A percentile compares a stretch with the other conserved stretches of the same genome.
These are phyloP conservation scores for Actenoides lindsayi DNA, from an alignment of 2,113 vertebrate genomes.

Conservation along the genomic window DNA sequence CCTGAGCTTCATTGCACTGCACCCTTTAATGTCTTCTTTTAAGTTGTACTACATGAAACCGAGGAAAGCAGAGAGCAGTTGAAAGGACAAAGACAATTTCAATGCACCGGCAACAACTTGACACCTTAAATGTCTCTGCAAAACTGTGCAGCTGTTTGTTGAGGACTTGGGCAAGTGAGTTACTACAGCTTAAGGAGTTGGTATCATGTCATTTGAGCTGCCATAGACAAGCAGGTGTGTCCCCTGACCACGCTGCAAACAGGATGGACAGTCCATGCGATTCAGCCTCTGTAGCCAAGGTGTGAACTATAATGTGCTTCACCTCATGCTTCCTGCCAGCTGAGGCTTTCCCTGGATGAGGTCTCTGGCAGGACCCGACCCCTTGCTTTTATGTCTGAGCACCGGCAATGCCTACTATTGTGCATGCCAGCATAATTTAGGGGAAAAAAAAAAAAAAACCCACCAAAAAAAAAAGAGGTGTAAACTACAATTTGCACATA, in stretches of 20 bases:
- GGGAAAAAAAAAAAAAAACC: too few relatives aligned
- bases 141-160: neutral
- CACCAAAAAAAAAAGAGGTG: neutral
- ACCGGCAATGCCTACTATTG: neutral
- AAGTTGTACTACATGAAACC: neutral
- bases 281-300: neutral
- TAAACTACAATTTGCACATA: neutral
- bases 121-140: neutral
- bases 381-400: neutral
- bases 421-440: neutral
- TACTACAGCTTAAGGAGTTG: neutral
- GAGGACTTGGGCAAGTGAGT: neutral
- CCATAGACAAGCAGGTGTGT: neutral
- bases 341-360: neutral
- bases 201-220: accelerated
- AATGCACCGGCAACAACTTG: neutral
- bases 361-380: neutral
- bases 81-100: neutral
- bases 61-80: neutral
- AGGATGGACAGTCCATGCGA: accelerated
- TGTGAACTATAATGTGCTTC: accelerated
- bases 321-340: neutral
- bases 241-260: accelerated
- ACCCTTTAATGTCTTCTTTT: neutral
- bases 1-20: neutral